phyloP scores from a whole-genome alignment of 30 jellyfish, hydroid and myxozoan genomes.

The Hydra vulgaris region DNA sequence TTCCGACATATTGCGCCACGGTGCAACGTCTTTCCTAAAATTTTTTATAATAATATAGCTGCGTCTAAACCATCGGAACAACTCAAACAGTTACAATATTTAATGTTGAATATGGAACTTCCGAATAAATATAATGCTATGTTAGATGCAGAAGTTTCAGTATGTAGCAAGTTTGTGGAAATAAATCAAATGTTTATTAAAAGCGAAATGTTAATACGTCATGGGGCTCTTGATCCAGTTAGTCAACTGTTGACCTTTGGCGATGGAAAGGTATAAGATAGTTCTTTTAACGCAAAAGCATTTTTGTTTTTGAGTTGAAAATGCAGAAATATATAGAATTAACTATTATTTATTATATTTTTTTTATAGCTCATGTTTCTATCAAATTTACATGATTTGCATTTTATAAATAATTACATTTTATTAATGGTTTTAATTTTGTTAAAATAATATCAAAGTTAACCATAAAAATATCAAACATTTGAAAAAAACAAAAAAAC shows the following conservation, averaged over 20 bases:
- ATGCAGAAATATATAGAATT: no score
- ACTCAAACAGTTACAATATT: not conserved
- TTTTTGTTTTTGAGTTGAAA: no score
- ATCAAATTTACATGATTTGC: no score
- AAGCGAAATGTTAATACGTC: not conserved
- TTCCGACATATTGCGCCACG: slow-evolving; percentile 15
- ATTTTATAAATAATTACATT: no score
- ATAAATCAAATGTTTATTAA: not conserved
- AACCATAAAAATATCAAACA: no score
- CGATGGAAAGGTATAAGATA: slow-evolving; percentile 10
- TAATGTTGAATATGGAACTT: not conserved
- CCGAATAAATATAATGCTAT: not conserved
- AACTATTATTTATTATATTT: no score
- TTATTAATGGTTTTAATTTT: no score
- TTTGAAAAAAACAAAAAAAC: no score
- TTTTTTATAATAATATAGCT: not conserved
- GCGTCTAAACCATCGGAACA: not conserved
- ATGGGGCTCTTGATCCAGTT: slow-evolving; percentile 3
- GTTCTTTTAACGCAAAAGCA: no score
- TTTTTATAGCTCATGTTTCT: no score
- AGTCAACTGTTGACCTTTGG: not conserved
- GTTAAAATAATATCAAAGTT: no score
- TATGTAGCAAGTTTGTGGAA: slow-evolving; percentile 21
- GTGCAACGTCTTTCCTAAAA: slow-evolving; percentile 16
- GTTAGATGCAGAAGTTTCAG: slow-evolving; percentile 26